Evolutionary conservation across 1,140 invertebrate species (phyloP).

Genomic region (Eciton burchellii): DNA sequence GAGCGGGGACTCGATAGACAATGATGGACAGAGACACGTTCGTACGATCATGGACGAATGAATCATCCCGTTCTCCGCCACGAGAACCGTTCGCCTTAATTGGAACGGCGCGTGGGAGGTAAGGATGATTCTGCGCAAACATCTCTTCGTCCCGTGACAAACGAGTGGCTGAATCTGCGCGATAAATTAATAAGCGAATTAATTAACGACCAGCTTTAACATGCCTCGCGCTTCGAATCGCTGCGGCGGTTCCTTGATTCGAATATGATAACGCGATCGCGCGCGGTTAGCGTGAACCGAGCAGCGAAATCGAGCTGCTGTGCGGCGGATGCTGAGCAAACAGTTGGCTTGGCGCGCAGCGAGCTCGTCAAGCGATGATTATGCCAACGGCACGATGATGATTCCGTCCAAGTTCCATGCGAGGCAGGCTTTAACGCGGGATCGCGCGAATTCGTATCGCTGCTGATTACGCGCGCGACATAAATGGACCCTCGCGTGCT

Average conservation of each 20-base stretch:
- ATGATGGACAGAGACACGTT: constrained; percentile 54
- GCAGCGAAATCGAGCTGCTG: constrained; percentile 15
- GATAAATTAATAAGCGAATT: neutral
- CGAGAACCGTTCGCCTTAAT: constrained; percentile 36
- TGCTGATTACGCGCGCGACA: neutral
- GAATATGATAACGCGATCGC: neutral
- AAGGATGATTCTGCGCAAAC: constrained; percentile 20
- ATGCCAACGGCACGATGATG: neutral
- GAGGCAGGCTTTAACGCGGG: neutral
- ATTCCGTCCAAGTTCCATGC: constrained; percentile 21
- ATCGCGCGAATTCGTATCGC: constrained; percentile 7
- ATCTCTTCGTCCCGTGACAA: neutral
- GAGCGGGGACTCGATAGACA: constrained; percentile 70
- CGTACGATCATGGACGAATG: neutral
- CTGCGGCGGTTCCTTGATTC: neutral
- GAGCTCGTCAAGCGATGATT: constrained; percentile 33
- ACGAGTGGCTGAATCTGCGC: neutral
- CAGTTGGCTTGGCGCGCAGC: neutral
- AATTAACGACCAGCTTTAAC: too few relatives aligned
- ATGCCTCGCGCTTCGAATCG: neutral
- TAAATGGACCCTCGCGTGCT: neutral
- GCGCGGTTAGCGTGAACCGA: neutral
- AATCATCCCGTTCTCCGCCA: constrained; percentile 20
- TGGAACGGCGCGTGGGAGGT: constrained; percentile 7
- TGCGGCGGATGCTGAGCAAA: neutral